A percentile compares a stretch with the other conserved stretches of the same genome.
Evolutionary conservation across 2,888 invertebrate species (phyloP).

Genomic region (Lithophane ornitopus): DNA sequence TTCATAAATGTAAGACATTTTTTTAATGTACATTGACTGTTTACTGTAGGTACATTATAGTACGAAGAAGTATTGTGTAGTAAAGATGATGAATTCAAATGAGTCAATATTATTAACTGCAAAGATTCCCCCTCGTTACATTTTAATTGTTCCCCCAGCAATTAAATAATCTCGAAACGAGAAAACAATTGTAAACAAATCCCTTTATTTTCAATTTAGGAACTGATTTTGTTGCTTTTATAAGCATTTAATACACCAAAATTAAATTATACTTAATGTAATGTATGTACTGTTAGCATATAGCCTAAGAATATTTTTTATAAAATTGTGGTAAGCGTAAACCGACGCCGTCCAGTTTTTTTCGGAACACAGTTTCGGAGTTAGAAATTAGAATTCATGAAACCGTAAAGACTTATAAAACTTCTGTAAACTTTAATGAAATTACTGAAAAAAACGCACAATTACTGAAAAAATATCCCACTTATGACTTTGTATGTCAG

Average conservation of each 20-base stretch:
- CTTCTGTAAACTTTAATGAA: not conserved
- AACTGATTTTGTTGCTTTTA: conserved; percentile 12
- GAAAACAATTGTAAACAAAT: not conserved
- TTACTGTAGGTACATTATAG: conserved; percentile 44
- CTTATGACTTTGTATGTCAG: not conserved
- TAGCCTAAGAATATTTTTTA: conserved; percentile 18
- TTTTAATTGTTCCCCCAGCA: not conserved
- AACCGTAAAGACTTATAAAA: conserved; percentile 17
- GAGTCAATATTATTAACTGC: not conserved
- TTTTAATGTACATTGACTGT: conserved; percentile 28
- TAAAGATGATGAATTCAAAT: not conserved
- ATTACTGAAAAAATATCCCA: not conserved
- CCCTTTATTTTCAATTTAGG: not conserved
- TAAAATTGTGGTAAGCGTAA: conserved; percentile 21
- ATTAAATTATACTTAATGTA: not conserved
- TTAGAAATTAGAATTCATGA: conserved; percentile 26
- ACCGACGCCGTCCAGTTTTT: conserved; percentile 42
- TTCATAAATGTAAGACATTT: conserved; percentile 23
- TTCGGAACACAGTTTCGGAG: conserved; percentile 51
- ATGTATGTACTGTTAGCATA: conserved; percentile 4
- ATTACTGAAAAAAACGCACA: no score
- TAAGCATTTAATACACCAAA: conserved; percentile 24
- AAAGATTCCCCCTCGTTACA: not conserved
- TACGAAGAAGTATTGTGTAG: conserved; percentile 18
- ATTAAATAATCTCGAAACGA: conserved; percentile 1